phyloP scores from a whole-genome alignment of 2,113 vertebrate genomes.

The Sylvietta virens region DNA sequence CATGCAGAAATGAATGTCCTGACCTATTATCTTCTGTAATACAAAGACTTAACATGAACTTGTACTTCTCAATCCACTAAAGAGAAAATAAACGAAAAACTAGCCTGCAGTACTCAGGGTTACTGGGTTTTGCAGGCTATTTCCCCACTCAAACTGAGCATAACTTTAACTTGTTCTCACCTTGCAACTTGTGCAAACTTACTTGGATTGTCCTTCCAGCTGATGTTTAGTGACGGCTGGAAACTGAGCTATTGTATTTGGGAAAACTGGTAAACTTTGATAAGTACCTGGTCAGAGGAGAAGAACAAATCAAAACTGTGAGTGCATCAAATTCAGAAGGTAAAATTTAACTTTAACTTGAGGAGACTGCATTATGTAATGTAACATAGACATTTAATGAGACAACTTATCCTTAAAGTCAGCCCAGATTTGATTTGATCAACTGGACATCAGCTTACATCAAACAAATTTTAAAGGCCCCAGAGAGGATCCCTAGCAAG shows the following conservation, averaged over 20 bases:
- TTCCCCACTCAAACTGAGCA: background rate
- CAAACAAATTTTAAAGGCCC: background rate
- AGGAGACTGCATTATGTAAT: background rate
- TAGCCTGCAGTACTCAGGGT: background rate
- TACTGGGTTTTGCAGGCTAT: background rate
- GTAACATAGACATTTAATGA: background rate
- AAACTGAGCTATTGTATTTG: slow-evolving; percentile 85
- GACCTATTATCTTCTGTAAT: background rate
- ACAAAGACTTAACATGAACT: background rate
- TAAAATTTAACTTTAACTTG: background rate
- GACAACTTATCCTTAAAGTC: background rate
- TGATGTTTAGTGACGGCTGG: slow-evolving; percentile 84
- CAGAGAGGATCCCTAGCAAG: background rate
- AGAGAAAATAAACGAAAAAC: background rate
- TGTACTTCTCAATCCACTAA: background rate
- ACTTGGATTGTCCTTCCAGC: slow-evolving; percentile 85
- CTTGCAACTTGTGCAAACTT: slow-evolving; percentile 48
- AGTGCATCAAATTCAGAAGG: background rate
- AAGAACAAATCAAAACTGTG: background rate
- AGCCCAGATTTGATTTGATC: background rate
- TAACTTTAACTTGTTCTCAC: background rate
- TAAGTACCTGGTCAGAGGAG: slow-evolving; percentile 40
- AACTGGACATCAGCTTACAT: background rate
- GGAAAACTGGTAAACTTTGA: slow-evolving; percentile 44
- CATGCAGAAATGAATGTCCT: background rate